Percentiles rank a stretch among this genome's conserved stretches.
Conservation (phyloP, 2,797 vertebrate genomes). For the Cirrhinus mrigala region DNA sequence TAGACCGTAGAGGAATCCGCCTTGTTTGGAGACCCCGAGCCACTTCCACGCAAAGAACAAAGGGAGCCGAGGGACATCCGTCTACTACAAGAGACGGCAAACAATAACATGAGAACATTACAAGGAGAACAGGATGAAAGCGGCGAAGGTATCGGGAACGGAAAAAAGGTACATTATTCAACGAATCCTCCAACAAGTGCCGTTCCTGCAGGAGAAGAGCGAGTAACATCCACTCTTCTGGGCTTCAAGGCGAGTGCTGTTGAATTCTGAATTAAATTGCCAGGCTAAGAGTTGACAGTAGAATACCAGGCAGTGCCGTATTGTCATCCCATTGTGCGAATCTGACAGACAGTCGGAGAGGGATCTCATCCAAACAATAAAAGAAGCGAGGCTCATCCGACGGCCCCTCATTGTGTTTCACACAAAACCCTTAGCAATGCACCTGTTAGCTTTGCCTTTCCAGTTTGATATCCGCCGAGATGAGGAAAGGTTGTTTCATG, state of each 20-base stretch:
- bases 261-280: conserved; percentile 43
- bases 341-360: conserved; percentile 60
- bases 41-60: conserved; percentile 24
- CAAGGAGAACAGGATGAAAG: conserved; percentile 12
- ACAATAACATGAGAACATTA: conserved; percentile 37
- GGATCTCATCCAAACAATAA: conserved; percentile 57
- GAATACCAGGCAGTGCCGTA: conserved; percentile 46
- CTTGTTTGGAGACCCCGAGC: conserved; percentile 34
- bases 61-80: conserved; percentile 16
- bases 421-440: conserved; percentile 64
- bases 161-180: conserved; percentile 25
- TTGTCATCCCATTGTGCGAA: conserved; percentile 60
- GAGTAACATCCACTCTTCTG: conserved; percentile 8
- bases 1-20: conserved; percentile 26
- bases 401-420: conserved; percentile 68
- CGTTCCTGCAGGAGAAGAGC: conserved; percentile 31
- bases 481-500: conserved; percentile 50
- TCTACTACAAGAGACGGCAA: conserved; percentile 15
- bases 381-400: conserved; percentile 57
- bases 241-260: conserved; percentile 8
- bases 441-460: conserved; percentile 69
- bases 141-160: neutral
- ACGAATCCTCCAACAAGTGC: conserved; percentile 38
- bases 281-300: conserved; percentile 57
- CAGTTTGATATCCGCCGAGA: conserved; percentile 70